Conservation (phyloP, 2,113 vertebrate genomes). For the Hypomesus transpacificus region DNA sequence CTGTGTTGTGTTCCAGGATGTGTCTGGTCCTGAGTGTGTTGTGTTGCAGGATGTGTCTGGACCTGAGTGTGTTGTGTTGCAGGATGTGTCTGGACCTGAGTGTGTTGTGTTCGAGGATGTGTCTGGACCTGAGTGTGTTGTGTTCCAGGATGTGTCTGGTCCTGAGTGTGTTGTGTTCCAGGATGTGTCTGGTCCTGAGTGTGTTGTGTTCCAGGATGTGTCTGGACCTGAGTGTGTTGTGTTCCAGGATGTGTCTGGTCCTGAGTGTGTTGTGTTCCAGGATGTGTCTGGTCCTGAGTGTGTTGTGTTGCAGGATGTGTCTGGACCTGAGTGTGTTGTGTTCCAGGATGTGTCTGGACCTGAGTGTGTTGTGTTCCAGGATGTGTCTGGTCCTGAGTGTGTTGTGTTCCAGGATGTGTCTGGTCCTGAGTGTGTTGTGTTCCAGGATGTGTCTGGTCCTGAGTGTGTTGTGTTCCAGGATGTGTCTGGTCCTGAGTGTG, state of each 20-base stretch:
- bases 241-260: not conserved
- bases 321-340: not conserved
- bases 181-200: not conserved
- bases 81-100: not conserved
- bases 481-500: not conserved
- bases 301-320: not conserved
- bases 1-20: no score
- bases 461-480: conserved; percentile 2
- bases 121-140: not conserved
- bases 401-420: not conserved
- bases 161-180: not conserved
- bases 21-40: no score
- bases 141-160: not conserved
- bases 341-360: not conserved
- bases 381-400: not conserved
- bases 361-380: not conserved
- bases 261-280: not conserved
- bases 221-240: not conserved
- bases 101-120: not conserved
- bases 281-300: not conserved
- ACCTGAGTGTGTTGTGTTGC: not conserved
- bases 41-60: no score
- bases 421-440: conserved; percentile 11
- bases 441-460: conserved; percentile 83
- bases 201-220: not conserved